Conservation (phyloP, 30 jellyfish, hydroid and myxozoan genomes). For the Pelagia noctiluca region DNA sequence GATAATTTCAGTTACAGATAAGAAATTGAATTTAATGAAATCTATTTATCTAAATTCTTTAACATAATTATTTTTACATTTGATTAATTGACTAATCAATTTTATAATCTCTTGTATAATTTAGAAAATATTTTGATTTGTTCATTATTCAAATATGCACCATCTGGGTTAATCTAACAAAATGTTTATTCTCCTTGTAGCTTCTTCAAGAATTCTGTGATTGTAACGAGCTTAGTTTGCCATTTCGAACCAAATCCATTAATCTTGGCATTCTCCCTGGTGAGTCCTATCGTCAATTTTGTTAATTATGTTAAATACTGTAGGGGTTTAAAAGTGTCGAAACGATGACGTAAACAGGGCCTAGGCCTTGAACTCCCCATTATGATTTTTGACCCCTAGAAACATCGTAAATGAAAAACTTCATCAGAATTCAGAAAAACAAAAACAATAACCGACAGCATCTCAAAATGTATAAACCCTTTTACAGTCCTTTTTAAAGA, state of each 20-base stretch:
- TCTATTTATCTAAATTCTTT: not conserved
- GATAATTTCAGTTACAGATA: too few species aligned
- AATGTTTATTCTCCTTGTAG: conserved; percentile 29
- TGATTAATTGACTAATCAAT: not conserved
- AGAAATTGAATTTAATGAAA: too few species aligned
- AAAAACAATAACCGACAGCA: too few species aligned
- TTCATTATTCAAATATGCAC: not conserved
- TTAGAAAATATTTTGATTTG: not conserved
- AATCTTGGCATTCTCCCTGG: conserved; percentile 56
- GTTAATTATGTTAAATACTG: not conserved
- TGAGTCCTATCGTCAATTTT: not conserved
- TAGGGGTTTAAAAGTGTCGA: not conserved
- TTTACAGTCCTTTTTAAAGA: too few species aligned
- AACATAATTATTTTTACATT: not conserved
- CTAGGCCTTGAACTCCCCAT: not conserved
- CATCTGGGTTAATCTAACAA: not conserved
- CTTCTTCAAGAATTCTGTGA: conserved; percentile 96
- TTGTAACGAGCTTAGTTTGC: conserved; percentile 74
- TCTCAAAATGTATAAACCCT: too few species aligned
- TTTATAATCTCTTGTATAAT: not conserved
- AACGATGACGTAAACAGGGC: not conserved
- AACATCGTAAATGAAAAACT: too few species aligned
- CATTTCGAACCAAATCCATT: conserved; percentile 72
- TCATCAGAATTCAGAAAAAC: too few species aligned
- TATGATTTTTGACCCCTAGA: too few species aligned